Percentiles rank a stretch among this genome's conserved stretches.
Evolutionary conservation across 1,140 invertebrate genomes (phyloP).

Genomic region (Stenopsyche tienmushanensis): DNA sequence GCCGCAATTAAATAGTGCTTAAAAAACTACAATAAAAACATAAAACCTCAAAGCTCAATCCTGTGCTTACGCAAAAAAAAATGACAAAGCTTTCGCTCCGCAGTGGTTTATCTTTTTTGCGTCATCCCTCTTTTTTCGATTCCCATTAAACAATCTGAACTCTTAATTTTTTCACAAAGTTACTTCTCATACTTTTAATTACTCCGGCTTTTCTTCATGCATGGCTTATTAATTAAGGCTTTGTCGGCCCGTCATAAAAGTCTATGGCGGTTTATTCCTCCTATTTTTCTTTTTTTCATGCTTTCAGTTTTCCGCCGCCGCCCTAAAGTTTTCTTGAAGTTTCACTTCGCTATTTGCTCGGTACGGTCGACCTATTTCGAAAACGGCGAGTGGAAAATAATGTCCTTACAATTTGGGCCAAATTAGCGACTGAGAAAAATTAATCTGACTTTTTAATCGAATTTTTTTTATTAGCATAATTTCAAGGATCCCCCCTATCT

Average conservation of each 20-base stretch:
- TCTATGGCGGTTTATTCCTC: slow-evolving; percentile 11
- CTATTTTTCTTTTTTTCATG: slow-evolving; percentile 8
- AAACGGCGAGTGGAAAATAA: slow-evolving; percentile 16
- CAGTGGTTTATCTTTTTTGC: too few relatives aligned
- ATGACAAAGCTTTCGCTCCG: too few relatives aligned
- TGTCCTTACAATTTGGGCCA: slow-evolving; percentile 15
- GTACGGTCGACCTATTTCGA: slow-evolving; percentile 25
- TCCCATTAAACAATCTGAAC: slow-evolving; percentile 30
- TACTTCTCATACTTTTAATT: slow-evolving; percentile 40
- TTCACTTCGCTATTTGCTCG: slow-evolving; percentile 20
- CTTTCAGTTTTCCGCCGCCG: slow-evolving; percentile 13
- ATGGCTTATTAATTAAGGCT: slow-evolving; percentile 41
- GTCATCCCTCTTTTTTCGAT: slow-evolving; percentile 1
- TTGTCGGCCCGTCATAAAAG: slow-evolving; percentile 34
- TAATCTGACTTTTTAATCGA: slow-evolving; percentile 24
- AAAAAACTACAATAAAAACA: too few relatives aligned
- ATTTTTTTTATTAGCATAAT: slow-evolving; percentile 18
- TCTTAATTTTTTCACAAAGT: slow-evolving; percentile 40
- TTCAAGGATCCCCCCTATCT: slow-evolving; percentile 5
- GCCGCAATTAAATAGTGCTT: too few relatives aligned
- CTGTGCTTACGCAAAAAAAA: too few relatives aligned
- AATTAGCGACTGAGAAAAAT: slow-evolving; percentile 11
- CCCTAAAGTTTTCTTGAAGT: not conserved
- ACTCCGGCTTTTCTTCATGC: slow-evolving; percentile 40
- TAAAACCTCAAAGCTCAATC: too few relatives aligned